A percentile compares a stretch with the other conserved stretches of the same genome.
Conservation (phyloP, 1,140 invertebrate genomes). For the Panagrolaimus sp. region DNA sequence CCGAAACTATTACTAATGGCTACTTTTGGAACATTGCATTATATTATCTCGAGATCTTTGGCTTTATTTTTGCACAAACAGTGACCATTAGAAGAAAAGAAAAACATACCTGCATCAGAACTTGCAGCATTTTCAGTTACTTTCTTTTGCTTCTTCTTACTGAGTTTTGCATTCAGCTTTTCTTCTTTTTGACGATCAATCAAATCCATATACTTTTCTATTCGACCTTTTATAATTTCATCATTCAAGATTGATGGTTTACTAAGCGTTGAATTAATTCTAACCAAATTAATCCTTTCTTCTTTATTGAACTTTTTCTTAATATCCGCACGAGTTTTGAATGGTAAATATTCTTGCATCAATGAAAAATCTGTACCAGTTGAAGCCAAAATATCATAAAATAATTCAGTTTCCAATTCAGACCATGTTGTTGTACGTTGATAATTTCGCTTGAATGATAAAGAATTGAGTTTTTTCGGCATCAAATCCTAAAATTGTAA, state of each 20-base stretch:
- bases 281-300: background rate
- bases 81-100: too few relatives aligned
- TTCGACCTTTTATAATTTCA: background rate
- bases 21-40: too few relatives aligned
- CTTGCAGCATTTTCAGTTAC: too few relatives aligned
- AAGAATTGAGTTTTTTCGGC: constrained; percentile 37
- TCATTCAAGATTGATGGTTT: constrained; percentile 4
- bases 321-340: background rate
- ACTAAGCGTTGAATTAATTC: background rate
- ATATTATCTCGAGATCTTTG: too few relatives aligned
- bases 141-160: too few relatives aligned
- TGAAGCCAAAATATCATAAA: background rate
- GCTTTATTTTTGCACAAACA: too few relatives aligned
- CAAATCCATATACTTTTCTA: background rate
- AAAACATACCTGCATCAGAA: too few relatives aligned
- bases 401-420: background rate
- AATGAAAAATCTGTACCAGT: constrained; percentile 7
- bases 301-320: background rate
- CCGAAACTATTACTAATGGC: too few relatives aligned
- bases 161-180: background rate
- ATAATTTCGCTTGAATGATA: constrained; percentile 37
- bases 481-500: constrained; percentile 34
- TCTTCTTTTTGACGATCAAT: background rate
- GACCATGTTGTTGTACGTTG: constrained; percentile 13
- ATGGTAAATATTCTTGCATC: constrained; percentile 8